Percentiles rank a stretch among this genome's conserved stretches.
These are phyloP conservation scores for Tursiops truncatus DNA, from an alignment of 2,113 vertebrate species.

Conservation along the genomic window DNA sequence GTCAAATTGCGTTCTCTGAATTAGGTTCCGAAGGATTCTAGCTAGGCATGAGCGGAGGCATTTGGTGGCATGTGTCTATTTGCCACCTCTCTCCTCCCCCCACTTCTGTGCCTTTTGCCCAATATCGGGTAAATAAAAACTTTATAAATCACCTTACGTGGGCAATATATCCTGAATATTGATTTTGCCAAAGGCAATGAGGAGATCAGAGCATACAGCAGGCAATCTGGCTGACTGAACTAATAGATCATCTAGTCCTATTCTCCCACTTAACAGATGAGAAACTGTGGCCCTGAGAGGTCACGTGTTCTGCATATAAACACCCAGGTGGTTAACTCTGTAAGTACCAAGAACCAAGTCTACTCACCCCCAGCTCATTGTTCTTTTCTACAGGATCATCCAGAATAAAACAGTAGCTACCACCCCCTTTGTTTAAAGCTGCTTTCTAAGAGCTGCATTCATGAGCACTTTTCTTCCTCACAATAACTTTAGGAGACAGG, in stretches of 20 bases:
- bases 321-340: too few species aligned
- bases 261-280: background rate
- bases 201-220: background rate
- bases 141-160: background rate
- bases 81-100: background rate
- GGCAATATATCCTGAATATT: background rate
- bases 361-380: background rate
- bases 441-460: background rate
- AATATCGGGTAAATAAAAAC: background rate
- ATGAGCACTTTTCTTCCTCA: background rate
- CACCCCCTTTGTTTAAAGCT: accelerated
- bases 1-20: background rate
- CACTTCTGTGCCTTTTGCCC: background rate
- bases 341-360: background rate
- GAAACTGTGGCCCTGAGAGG: background rate
- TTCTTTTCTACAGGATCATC: background rate
- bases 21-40: background rate
- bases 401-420: background rate
- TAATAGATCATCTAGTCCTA: background rate
- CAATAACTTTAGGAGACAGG: background rate
- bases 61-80: background rate
- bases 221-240: background rate
- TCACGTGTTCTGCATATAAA: background rate
- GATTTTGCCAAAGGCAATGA: background rate
- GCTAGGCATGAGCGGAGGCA: background rate